Conservation (phyloP, 2,888 invertebrate genomes). For the Leptogaster cylindrica region DNA sequence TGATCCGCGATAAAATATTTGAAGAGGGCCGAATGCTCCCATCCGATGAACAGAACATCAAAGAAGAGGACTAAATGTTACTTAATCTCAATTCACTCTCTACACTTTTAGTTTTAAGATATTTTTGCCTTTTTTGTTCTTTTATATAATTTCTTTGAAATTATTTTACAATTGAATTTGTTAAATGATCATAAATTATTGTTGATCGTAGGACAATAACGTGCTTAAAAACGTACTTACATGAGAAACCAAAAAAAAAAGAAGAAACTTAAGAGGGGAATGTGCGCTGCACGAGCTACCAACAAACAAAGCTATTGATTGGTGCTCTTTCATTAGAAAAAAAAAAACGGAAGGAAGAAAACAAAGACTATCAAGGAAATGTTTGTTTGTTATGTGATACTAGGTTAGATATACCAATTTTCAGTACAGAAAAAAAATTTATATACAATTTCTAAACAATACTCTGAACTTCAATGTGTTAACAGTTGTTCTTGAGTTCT, state of each 20-base stretch:
- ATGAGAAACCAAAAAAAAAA: too few relatives aligned
- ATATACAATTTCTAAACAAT: not conserved
- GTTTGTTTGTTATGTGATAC: constrained; percentile 34
- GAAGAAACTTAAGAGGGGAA: too few relatives aligned
- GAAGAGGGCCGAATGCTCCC: constrained; percentile 20
- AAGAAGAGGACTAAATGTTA: constrained; percentile 15
- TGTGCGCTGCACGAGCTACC: not conserved
- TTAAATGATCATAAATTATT: not conserved
- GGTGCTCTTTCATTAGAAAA: too few relatives aligned
- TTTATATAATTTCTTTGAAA: too few relatives aligned
- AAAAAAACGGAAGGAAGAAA: not conserved
- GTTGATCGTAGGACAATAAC: not conserved
- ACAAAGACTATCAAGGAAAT: constrained; percentile 17
- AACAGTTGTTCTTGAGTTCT: not conserved
- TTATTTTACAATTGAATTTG: not conserved
- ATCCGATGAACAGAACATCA: constrained; percentile 1
- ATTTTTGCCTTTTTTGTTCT: too few relatives aligned
- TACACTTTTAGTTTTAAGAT: too few relatives aligned
- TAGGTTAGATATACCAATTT: constrained; percentile 1
- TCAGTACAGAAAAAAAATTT: not conserved
- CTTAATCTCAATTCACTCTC: constrained; percentile 2
- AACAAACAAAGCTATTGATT: not conserved
- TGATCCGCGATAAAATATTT: too few relatives aligned
- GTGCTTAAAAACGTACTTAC: not conserved
- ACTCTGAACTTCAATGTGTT: not conserved